Conservation (phyloP, 2,113 vertebrate genomes). For the Syngnathus scovelli region DNA sequence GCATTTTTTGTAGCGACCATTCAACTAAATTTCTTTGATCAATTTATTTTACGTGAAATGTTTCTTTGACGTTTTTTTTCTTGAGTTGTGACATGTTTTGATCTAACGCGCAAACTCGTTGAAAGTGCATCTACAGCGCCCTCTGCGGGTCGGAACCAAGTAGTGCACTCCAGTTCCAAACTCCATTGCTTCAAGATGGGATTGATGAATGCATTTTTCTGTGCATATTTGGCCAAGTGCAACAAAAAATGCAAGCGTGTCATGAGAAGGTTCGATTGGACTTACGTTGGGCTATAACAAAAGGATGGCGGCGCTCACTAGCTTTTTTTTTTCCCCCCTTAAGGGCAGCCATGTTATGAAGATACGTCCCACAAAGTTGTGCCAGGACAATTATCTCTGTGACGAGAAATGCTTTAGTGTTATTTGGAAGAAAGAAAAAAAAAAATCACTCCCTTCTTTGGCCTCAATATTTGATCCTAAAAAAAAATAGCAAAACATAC, state of each 20-base stretch:
- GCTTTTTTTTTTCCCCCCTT: background rate
- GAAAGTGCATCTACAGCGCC: too few relatives aligned
- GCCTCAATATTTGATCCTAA: slow-evolving; percentile 44
- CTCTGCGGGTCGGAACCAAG: background rate
- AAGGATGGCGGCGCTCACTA: background rate
- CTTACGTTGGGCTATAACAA: background rate
- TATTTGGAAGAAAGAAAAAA: slow-evolving; percentile 13
- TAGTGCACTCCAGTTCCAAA: background rate
- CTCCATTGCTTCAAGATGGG: background rate
- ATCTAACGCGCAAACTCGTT: too few relatives aligned
- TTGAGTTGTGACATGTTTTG: too few relatives aligned
- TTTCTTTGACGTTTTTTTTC: too few relatives aligned
- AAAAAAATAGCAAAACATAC: background rate
- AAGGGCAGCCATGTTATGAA: background rate
- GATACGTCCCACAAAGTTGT: background rate
- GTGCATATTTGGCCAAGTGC: background rate
- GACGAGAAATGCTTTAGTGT: background rate
- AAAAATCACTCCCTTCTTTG: slow-evolving; percentile 40
- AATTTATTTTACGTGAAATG: too few relatives aligned
- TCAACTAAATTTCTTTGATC: too few relatives aligned
- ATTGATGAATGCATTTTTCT: background rate
- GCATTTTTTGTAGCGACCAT: too few relatives aligned
- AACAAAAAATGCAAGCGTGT: background rate
- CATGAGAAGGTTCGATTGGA: background rate
- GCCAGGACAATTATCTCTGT: background rate